These are phyloP conservation scores for Silurus asotus DNA, from an alignment of 2,113 vertebrate species.

Conservation along the genomic window DNA sequence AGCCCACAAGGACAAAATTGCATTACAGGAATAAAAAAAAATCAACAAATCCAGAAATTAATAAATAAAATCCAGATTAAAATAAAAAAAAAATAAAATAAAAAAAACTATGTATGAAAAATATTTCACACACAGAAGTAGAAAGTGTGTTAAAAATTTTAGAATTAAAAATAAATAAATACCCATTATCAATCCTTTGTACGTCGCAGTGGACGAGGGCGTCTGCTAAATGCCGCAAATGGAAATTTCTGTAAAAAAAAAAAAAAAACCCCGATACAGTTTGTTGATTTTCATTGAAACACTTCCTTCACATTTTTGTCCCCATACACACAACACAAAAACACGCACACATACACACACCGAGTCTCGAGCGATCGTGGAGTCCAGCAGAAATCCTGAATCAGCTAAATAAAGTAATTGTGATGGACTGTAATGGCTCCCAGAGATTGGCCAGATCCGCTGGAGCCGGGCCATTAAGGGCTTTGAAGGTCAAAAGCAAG, in stretches of 20 bases:
- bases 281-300: background rate
- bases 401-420: slow-evolving; percentile 2
- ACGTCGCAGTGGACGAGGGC: too few relatives aligned
- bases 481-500: slow-evolving; percentile 28
- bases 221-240: too few relatives aligned
- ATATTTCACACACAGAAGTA: too few relatives aligned
- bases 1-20: background rate
- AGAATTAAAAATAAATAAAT: background rate
- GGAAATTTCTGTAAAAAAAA: background rate
- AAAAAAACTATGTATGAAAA: too few relatives aligned
- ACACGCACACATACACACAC: background rate
- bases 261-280: background rate
- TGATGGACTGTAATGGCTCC: slow-evolving; percentile 8
- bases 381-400: slow-evolving; percentile 12
- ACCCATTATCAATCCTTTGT: too few relatives aligned
- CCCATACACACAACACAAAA: background rate
- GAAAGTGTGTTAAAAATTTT: background rate
- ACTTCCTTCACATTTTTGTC: background rate
- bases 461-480: slow-evolving; percentile 14
- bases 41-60: background rate
- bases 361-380: background rate
- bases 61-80: background rate
- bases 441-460: background rate
- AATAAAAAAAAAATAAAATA: background rate
- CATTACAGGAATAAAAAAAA: background rate